These are phyloP conservation scores for Lepidurus arcticus DNA, from an alignment of 1,140 invertebrate genomes.

Conservation along the genomic window DNA sequence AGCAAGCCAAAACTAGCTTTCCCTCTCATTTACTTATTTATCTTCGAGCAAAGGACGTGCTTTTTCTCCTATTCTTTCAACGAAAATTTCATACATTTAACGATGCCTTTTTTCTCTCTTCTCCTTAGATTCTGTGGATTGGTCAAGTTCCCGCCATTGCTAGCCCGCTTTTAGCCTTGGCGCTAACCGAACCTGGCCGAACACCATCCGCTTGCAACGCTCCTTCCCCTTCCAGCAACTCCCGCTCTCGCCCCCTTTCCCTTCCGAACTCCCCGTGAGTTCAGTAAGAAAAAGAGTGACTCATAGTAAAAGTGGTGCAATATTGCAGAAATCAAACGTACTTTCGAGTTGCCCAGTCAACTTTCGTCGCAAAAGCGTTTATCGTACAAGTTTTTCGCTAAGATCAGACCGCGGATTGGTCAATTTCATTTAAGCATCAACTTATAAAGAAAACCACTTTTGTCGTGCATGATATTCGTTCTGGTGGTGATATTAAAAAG, in stretches of 20 bases:
- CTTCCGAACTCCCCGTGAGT: neutral
- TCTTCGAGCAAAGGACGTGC: neutral
- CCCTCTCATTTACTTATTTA: neutral
- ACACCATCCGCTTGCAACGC: neutral
- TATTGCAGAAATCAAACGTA: slow-evolving; percentile 8
- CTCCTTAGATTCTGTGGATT: slow-evolving; percentile 6
- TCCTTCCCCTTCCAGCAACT: neutral
- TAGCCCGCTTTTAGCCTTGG: neutral
- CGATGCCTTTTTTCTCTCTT: neutral
- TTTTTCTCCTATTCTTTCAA: neutral
- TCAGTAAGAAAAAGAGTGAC: neutral
- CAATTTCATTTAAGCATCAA: no score
- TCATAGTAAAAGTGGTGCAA: slow-evolving; percentile 7
- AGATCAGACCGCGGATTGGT: no score
- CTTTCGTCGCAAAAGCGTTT: neutral
- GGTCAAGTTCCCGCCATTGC: slow-evolving; percentile 20
- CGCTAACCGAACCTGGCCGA: slow-evolving; percentile 2
- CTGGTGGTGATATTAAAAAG: neutral
- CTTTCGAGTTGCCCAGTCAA: neutral
- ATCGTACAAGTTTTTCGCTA: no score
- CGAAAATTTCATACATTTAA: neutral
- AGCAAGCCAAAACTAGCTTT: neutral
- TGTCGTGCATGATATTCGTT: neutral
- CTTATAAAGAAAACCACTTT: no score
- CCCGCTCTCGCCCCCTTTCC: neutral